Evolutionary conservation across 2,113 vertebrate genomes (phyloP), one percentile per base, ranked within the genome.

Genomic region (Dolichallabes microphthalmus): DNA sequence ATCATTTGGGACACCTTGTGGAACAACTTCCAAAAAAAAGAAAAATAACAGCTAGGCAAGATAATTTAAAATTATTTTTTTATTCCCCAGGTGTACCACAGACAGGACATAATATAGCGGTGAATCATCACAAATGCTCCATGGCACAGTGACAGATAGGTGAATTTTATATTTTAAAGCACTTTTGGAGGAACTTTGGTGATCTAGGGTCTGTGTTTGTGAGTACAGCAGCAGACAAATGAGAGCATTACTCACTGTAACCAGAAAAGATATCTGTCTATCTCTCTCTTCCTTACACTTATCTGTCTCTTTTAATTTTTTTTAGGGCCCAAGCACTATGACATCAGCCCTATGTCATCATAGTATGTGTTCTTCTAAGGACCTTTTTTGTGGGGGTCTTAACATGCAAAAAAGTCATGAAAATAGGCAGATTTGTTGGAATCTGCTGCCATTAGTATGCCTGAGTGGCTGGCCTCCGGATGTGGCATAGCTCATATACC

Each of bases 201-300:
- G 61, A 84, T 84, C 53, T 66, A 30, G 77, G n/a, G 79, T 45
- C 66, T 60, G 69, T 52, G 73, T 81, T 71, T 66, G 73, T 25
- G 58, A 87, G 15, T 76, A 27, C 50, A 66, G 45, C 58, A 60
- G 69, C 11, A 83, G 82, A n/a, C 55, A 60, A 74, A 45, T 60
- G 22, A 61, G 14, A 74, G 35, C 32, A 27, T 74, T 58, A 52
- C 66, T 73, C 52, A 73, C 68, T 71, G 17, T 60, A 45, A 27
- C 55, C 17, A n/a, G 30, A 61, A 35, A 74, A 2, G 55, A 27
- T 76, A 58, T 35, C 66, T 68, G 14, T 68, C 64, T 68, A 30
- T 32, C 64, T 68, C 2, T 66, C 27, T 68, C 9, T 45, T 17
- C 35, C 0, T 69, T 32, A 20, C 2, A 39, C 7, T 68, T 11